Conservation (phyloP, 1,140 invertebrate species). For the Galleria mellonella region DNA sequence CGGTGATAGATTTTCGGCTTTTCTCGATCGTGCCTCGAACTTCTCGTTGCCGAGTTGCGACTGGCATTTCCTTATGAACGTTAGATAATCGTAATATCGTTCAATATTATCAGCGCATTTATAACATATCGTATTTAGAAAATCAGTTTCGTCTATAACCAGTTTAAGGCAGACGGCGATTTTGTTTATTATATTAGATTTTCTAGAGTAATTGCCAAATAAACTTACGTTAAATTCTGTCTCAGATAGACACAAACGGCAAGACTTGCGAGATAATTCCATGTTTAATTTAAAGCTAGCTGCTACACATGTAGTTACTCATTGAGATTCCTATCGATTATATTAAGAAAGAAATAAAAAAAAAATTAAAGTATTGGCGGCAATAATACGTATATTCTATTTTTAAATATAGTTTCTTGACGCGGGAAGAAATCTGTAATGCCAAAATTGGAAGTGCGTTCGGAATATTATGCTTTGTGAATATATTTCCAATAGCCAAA, state of each 20-base stretch:
- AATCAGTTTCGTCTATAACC: constrained; percentile 45
- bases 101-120: constrained; percentile 56
- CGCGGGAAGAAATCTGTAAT: too few species aligned
- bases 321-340: too few species aligned
- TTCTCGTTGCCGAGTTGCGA: constrained; percentile 16
- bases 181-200: constrained; percentile 51
- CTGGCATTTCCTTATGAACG: constrained; percentile 46
- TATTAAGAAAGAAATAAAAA: not conserved
- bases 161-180: constrained; percentile 51
- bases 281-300: constrained; percentile 31
- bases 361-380: not conserved
- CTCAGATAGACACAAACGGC: constrained; percentile 52
- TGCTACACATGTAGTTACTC: too few species aligned
- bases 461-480: too few species aligned
- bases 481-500: not conserved
- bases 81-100: constrained; percentile 49
- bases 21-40: constrained; percentile 1
- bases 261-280: constrained; percentile 44
- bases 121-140: constrained; percentile 46
- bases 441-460: too few species aligned
- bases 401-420: too few species aligned
- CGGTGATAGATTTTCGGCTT: not conserved
- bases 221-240: constrained; percentile 55
- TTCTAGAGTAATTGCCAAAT: constrained; percentile 41
- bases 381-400: too few species aligned